Conservation (phyloP, 2,888 invertebrate species). For the Hoplodrina blanda region DNA sequence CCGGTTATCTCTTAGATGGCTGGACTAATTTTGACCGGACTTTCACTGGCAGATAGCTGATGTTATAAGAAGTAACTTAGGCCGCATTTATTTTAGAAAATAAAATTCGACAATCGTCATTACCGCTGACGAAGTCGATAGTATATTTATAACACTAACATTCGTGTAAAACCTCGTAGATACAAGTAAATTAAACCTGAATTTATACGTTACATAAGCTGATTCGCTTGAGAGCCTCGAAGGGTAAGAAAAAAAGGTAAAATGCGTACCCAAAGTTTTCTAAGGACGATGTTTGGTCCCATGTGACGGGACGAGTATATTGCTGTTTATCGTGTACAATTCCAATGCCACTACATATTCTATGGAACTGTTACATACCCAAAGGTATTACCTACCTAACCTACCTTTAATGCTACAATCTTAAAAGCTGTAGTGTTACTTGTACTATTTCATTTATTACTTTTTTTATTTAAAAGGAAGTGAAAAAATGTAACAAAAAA, state of each 20-base stretch:
- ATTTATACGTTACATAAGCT: conserved; percentile 6
- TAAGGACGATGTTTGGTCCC: conserved; percentile 31
- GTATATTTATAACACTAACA: neutral
- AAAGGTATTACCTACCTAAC: neutral
- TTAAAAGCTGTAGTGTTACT: neutral
- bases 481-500: too few species aligned
- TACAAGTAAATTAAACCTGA: conserved; percentile 27
- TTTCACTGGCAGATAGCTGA: too few species aligned
- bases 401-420: neutral
- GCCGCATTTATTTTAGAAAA: too few species aligned
- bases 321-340: conserved; percentile 31
- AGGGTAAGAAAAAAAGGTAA: conserved; percentile 44
- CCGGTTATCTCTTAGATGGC: too few species aligned
- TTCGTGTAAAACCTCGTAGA: neutral
- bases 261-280: conserved; percentile 14
- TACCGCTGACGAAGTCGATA: too few species aligned
- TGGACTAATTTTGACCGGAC: too few species aligned
- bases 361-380: neutral
- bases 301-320: conserved; percentile 44
- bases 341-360: conserved; percentile 6
- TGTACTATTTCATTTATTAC: neutral
- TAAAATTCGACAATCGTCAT: too few species aligned
- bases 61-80: too few species aligned
- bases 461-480: too few species aligned
- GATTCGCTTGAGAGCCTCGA: conserved; percentile 17